Evolutionary conservation across 2,797 vertebrate genomes (phyloP), one percentile per base, ranked within the genome.

Genomic region (Typhlichthys eigenmanni): DNA sequence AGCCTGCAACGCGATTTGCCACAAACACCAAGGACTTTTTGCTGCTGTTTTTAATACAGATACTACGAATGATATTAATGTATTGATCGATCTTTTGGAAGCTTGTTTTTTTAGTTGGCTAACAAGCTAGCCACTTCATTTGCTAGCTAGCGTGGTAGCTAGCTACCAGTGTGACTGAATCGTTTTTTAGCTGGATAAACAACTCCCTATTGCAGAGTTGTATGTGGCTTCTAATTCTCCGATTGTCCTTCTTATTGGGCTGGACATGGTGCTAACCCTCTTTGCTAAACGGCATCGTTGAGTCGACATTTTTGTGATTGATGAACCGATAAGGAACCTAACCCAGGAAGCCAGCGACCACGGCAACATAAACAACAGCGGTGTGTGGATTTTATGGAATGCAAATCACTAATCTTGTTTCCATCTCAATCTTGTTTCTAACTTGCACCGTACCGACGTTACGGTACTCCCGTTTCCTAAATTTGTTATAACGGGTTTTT

Each of bases 91-190:
- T 11, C 29, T 12, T 38, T 16, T 34, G 10, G 1, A 3, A 34
- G n/a, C n/a, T 45, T 14, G 49, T 34, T 46, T 66, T 45, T 45
- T 68, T 61, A 71, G 74, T 80, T 86, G 87, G 85, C 86, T 58
- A 43, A 2, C 58, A 58, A 66, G 80, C 75, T 87, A 84, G 71
- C 76, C 72, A 55, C 71, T 78, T 74, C 71, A 13, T 59, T 63
- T 49, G 84, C 80, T 82, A 84, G 78, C 82, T 85, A 81, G 81
- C 79, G 69, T 49, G 66, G 72, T 13, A 58, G 87, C 86, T 87
- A 84, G 79, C 81, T 74, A 85, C 80, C 80, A 43, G 56, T 46
- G 71, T 71, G 68, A 64, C 66, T 66, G 45, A 68, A 69, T 58
- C 66, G 78, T 76, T 72, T 61, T 38, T 52, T 54, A 12, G 47